Conservation (phyloP, 2,888 invertebrate genomes). For the Pammene fasciana region DNA sequence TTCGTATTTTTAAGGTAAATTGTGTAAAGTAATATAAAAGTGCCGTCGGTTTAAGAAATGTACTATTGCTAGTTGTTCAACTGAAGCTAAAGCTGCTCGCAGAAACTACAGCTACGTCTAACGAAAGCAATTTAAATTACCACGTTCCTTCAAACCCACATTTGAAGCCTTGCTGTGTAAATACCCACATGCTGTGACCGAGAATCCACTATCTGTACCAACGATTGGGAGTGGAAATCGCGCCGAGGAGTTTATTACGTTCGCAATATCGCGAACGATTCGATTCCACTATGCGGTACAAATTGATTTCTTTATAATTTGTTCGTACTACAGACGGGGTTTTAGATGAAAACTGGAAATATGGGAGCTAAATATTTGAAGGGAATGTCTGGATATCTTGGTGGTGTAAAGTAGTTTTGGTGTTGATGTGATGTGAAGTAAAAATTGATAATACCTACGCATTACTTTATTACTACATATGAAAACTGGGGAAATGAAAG, state of each 20-base stretch:
- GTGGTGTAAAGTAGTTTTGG: neutral
- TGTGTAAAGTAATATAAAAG: neutral
- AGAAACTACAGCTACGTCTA: neutral
- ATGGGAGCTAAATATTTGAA: neutral
- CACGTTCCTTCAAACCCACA: constrained; percentile 33
- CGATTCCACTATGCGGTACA: constrained; percentile 56
- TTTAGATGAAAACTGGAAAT: constrained; percentile 11
- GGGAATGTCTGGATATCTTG: neutral
- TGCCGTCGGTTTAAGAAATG: neutral
- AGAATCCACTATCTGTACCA: constrained; percentile 35
- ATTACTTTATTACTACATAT: no score
- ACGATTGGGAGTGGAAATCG: constrained; percentile 65
- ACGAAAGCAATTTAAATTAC: constrained; percentile 37
- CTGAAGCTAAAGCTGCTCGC: neutral
- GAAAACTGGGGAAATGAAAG: no score
- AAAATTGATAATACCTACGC: no score
- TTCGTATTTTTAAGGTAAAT: neutral
- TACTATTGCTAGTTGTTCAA: neutral
- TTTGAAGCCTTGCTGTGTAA: constrained; percentile 35
- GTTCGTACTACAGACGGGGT: constrained; percentile 41
- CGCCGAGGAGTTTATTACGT: constrained; percentile 67
- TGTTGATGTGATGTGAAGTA: neutral
- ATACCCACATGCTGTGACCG: constrained; percentile 38
- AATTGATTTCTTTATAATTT: constrained; percentile 66
- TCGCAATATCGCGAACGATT: constrained; percentile 64